Conservation (phyloP, 2,888 invertebrate genomes). For the Scelioninae gen. 1 region DNA sequence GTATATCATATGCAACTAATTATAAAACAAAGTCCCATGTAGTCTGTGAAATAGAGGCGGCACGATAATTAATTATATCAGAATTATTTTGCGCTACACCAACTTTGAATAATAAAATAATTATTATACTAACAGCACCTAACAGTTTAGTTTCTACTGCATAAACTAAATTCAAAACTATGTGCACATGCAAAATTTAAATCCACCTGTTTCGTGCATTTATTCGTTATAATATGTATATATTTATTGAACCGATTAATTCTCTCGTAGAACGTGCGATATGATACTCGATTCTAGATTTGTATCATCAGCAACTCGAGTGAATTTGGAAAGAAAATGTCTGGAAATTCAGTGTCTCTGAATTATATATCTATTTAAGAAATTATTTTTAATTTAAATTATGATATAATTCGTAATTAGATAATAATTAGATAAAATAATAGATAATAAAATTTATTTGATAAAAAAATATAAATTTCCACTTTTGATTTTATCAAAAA, state of each 20-base stretch:
- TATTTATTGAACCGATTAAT: constrained; percentile 31
- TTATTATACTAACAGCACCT: constrained; percentile 22
- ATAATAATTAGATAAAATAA: too few species aligned
- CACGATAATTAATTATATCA: constrained; percentile 35
- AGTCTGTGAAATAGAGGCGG: constrained; percentile 2
- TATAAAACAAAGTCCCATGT: constrained; percentile 18
- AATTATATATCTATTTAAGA: too few species aligned
- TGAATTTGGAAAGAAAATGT: too few species aligned
- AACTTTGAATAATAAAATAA: constrained; percentile 50
- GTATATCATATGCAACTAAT: too few species aligned
- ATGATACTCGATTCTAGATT: constrained; percentile 1
- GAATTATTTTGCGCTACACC: constrained; percentile 23
- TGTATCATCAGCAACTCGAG: too few species aligned
- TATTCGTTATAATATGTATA: constrained; percentile 20
- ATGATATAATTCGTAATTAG: too few species aligned
- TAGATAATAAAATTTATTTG: too few species aligned
- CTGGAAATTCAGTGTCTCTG: too few species aligned
- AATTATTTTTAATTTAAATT: too few species aligned
- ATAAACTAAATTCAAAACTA: constrained; percentile 30
- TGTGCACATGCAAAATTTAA: constrained; percentile 30
- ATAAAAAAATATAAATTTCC: too few species aligned
- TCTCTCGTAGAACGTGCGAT: not conserved
- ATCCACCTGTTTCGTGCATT: constrained; percentile 29
- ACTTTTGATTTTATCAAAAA: too few species aligned
- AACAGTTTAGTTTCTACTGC: constrained; percentile 28